Evolutionary conservation across 2,888 invertebrate genomes (phyloP).

Genomic region (Brenthis daphne): DNA sequence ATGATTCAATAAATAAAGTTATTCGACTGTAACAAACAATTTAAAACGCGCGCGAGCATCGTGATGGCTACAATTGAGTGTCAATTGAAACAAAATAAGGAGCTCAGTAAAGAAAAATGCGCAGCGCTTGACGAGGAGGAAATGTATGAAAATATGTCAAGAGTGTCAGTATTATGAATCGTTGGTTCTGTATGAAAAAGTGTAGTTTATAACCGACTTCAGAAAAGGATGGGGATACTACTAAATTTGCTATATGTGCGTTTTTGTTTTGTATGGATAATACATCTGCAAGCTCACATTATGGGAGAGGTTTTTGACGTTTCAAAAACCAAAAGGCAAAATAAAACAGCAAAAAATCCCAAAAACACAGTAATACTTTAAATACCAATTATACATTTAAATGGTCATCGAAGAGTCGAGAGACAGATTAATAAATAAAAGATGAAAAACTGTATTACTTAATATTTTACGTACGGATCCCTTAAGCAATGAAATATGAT

Average conservation of each 20-base stretch:
- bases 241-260: neutral
- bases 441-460: neutral
- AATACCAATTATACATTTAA: too few relatives aligned
- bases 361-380: too few relatives aligned
- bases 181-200: conserved; percentile 1
- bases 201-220: neutral
- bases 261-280: neutral
- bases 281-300: too few relatives aligned
- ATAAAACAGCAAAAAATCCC: too few relatives aligned
- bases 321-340: too few relatives aligned
- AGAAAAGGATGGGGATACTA: neutral
- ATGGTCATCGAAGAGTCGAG: neutral
- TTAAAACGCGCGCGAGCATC: conserved; percentile 17
- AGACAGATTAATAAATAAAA: neutral
- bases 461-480: neutral
- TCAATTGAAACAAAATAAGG: conserved; percentile 26
- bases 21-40: conserved; percentile 25
- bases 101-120: conserved; percentile 21
- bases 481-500: conserved; percentile 50
- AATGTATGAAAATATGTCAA: conserved; percentile 13
- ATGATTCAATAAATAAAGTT: conserved; percentile 19
- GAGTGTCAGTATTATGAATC: conserved; percentile 1
- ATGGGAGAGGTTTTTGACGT: too few relatives aligned
- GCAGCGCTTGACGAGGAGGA: conserved; percentile 17
- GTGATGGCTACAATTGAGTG: conserved; percentile 24